phyloP scores from a whole-genome alignment of 2,888 invertebrate genomes.

The Chydorus sphaericus region DNA sequence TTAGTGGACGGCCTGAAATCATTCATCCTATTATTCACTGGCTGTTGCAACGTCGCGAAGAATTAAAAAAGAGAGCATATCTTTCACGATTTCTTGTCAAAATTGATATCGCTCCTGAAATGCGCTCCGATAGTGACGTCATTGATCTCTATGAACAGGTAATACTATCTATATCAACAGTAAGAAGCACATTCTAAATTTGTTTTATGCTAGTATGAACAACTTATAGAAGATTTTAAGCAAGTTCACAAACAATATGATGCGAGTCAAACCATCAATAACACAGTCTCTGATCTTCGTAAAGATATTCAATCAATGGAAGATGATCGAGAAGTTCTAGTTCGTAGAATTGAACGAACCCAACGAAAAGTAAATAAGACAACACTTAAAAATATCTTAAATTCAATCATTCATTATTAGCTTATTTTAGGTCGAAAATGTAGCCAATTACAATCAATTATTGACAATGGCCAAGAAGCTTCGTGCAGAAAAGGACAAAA shows the following conservation, averaged over 20 bases:
- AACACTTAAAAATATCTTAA: not conserved
- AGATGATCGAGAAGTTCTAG: slow-evolving; percentile 63
- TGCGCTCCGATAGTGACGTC: slow-evolving; percentile 56
- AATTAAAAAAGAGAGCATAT: slow-evolving; percentile 67
- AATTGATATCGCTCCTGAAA: slow-evolving; percentile 58
- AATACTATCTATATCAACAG: slow-evolving; percentile 4
- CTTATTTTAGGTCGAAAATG: slow-evolving; percentile 41
- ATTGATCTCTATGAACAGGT: slow-evolving; percentile 49
- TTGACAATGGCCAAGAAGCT: slow-evolving; percentile 39
- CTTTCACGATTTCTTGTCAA: slow-evolving; percentile 50
- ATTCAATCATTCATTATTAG: not conserved
- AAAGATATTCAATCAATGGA: slow-evolving; percentile 75
- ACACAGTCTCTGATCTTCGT: slow-evolving; percentile 56
- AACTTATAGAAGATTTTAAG: slow-evolving; percentile 65
- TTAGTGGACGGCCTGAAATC: slow-evolving; percentile 54
- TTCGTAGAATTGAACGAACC: slow-evolving; percentile 41
- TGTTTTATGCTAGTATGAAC: slow-evolving; percentile 42
- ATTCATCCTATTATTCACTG: slow-evolving; percentile 66
- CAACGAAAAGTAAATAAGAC: slow-evolving; percentile 33
- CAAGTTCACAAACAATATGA: slow-evolving; percentile 55
- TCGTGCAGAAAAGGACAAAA: slow-evolving; percentile 41
- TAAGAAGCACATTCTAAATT: not conserved
- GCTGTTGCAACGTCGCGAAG: slow-evolving; percentile 55
- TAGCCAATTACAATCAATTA: slow-evolving; percentile 48
- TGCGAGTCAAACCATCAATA: slow-evolving; percentile 34